Percentiles rank a stretch among this genome's conserved stretches.
Evolutionary conservation across 2,888 invertebrate genomes (phyloP).

Genomic region (Rhyacophila evoluta): DNA sequence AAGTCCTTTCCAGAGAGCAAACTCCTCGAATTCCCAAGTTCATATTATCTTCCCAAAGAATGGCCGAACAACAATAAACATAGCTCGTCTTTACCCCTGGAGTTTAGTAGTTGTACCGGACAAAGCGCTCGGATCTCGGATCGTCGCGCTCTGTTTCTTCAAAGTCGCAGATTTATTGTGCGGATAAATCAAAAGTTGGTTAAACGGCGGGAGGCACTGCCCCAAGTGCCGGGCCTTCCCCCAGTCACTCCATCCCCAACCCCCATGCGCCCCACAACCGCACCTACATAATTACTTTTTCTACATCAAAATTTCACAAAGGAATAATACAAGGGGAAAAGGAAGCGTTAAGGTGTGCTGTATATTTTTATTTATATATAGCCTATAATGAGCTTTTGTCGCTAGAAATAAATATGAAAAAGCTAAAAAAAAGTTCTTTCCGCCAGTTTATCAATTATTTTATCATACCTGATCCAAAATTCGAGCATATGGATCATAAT

Average conservation of each 20-base stretch:
- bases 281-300: conserved; percentile 13
- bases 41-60: neutral
- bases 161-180: conserved; percentile 37
- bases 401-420: neutral
- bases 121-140: neutral
- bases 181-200: conserved; percentile 39
- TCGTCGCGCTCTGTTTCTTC: conserved; percentile 36
- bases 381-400: neutral
- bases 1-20: neutral
- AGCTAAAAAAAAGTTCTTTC: too few species aligned
- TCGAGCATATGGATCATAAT: too few species aligned
- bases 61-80: conserved; percentile 6
- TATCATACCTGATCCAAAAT: too few species aligned
- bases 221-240: conserved; percentile 25
- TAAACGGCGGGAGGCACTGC: conserved; percentile 37
- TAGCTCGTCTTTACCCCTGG: conserved; percentile 18
- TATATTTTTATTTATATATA: neutral
- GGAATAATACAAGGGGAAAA: neutral
- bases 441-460: too few species aligned
- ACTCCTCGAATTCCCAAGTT: neutral
- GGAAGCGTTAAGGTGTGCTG: neutral
- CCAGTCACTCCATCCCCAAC: neutral
- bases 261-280: neutral
- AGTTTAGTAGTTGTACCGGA: conserved; percentile 6
- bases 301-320: conserved; percentile 19